These are phyloP conservation scores for Centropyge bicolor DNA, from an alignment of 2,797 vertebrate genomes.

Conservation along the genomic window DNA sequence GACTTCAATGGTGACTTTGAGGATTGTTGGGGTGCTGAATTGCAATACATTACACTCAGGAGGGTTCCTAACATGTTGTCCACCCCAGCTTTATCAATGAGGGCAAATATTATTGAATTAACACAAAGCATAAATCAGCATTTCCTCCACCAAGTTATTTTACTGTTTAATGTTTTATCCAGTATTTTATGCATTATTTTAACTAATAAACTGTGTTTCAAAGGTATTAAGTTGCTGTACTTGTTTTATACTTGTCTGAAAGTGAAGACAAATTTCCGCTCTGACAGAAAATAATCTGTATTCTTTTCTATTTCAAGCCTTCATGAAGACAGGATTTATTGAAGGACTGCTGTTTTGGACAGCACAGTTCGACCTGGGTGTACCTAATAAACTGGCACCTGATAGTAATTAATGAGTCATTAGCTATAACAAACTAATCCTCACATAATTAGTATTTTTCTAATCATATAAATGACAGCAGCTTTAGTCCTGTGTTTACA, in stretches of 20 bases:
- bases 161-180: not conserved
- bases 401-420: not conserved
- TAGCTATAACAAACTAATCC: not conserved
- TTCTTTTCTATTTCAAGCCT: not conserved
- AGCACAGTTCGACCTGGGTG: not conserved
- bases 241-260: not conserved
- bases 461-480: not conserved
- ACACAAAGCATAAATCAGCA: not conserved
- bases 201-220: not conserved
- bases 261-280: not conserved
- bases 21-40: not conserved
- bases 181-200: not conserved
- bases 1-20: not conserved
- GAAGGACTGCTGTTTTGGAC: not conserved
- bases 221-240: not conserved
- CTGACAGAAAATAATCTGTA: not conserved
- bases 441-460: not conserved
- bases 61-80: not conserved
- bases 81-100: not conserved
- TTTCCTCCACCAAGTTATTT: not conserved
- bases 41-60: not conserved
- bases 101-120: not conserved
- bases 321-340: not conserved
- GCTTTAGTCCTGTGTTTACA: not conserved
- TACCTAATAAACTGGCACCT: not conserved